Evolutionary conservation across 2,888 invertebrate species (phyloP).

Genomic region (Stramonita haemastoma): DNA sequence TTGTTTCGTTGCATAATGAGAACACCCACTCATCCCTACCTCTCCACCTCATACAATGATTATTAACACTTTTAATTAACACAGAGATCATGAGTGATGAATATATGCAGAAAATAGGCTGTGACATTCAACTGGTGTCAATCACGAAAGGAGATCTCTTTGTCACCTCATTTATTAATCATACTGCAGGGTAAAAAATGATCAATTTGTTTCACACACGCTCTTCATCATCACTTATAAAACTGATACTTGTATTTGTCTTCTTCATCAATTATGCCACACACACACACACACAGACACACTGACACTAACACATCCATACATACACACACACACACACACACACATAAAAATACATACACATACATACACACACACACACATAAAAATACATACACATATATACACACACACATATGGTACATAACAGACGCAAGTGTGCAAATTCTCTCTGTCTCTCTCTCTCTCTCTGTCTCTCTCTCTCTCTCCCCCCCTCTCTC

Average conservation of each 20-base stretch:
- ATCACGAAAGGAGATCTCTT: too few relatives aligned
- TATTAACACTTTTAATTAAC: too few relatives aligned
- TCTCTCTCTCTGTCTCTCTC: too few relatives aligned
- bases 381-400: too few relatives aligned
- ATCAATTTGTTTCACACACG: background rate
- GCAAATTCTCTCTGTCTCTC: background rate
- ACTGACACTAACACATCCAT: background rate
- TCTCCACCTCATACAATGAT: too few relatives aligned
- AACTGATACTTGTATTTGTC: background rate
- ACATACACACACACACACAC: background rate
- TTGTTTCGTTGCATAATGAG: too few relatives aligned
- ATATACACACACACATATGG: background rate
- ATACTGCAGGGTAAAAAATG: background rate
- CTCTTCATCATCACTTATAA: background rate
- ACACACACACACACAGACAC: background rate
- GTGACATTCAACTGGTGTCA: too few relatives aligned
- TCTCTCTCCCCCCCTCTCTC: background rate
- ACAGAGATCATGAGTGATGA: too few relatives aligned
- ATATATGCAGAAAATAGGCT: too few relatives aligned
- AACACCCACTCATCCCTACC: too few relatives aligned
- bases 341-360: background rate
- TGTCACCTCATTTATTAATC: too few relatives aligned
- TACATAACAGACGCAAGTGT: background rate
- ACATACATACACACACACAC: background rate
- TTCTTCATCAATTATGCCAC: background rate